phyloP scores from a whole-genome alignment of 2,797 vertebrate genomes.

The Peromyscus attwateri region DNA sequence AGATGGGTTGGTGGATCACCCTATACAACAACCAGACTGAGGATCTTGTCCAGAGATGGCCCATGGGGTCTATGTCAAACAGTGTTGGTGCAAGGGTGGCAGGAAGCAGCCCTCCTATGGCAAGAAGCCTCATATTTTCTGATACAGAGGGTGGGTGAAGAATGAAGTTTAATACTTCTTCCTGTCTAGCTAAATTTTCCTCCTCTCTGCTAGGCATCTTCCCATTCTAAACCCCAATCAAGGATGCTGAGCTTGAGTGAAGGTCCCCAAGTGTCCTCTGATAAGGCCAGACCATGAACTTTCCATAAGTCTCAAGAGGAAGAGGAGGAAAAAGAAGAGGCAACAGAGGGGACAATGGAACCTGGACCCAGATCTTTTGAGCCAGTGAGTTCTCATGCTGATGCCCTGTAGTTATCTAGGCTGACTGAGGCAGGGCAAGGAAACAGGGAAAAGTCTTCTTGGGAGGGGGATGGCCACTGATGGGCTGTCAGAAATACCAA shows the following conservation, averaged over 20 bases:
- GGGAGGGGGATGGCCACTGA: neutral
- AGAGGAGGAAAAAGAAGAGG: neutral
- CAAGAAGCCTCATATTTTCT: neutral
- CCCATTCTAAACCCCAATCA: neutral
- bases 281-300: too few relatives aligned
- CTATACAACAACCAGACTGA: neutral
- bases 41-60: neutral
- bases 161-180: too few relatives aligned
- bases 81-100: neutral
- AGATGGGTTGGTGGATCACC: neutral
- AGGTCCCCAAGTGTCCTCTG: neutral
- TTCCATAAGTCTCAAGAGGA: neutral
- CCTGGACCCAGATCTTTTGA: neutral
- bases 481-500: too few relatives aligned
- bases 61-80: too few relatives aligned
- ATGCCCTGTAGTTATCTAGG: neutral
- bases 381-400: accelerated
- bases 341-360: neutral
- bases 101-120: neutral
- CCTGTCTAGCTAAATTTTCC: neutral
- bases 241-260: neutral
- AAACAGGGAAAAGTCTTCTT: neutral
- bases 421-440: constrained; percentile 27
- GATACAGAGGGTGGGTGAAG: neutral
- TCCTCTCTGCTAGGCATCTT: neutral